Evolutionary conservation across 2,888 invertebrate genomes (phyloP).

Genomic region (Drosophila acutilabella): DNA sequence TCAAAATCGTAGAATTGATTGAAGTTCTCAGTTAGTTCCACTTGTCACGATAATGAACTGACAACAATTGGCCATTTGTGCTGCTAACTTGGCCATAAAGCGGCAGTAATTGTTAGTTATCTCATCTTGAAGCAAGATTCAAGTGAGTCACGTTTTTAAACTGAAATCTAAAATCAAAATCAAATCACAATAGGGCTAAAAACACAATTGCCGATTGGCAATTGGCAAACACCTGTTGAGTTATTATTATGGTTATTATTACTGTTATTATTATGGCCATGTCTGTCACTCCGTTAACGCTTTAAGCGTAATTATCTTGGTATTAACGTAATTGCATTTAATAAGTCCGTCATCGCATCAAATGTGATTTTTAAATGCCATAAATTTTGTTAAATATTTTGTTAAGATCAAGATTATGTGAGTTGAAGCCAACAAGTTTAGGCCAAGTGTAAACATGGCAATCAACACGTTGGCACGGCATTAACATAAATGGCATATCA

Average conservation of each 20-base stretch:
- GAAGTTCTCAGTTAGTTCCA: slow-evolving; percentile 20
- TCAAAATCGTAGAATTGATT: slow-evolving; percentile 54
- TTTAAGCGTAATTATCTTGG: slow-evolving; percentile 55
- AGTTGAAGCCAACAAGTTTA: neutral
- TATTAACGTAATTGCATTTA: slow-evolving; percentile 78
- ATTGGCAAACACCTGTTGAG: slow-evolving; percentile 50
- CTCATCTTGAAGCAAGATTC: slow-evolving; percentile 55
- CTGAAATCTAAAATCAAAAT: slow-evolving; percentile 16
- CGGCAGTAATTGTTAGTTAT: slow-evolving; percentile 17
- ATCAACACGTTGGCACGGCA: slow-evolving; percentile 36
- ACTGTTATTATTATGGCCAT: slow-evolving; percentile 41
- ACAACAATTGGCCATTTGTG: slow-evolving; percentile 64
- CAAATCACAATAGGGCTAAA: slow-evolving; percentile 39
- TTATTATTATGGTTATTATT: slow-evolving; percentile 32
- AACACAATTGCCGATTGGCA: slow-evolving; percentile 6
- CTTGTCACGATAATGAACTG: slow-evolving; percentile 45
- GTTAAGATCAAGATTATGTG: slow-evolving; percentile 33
- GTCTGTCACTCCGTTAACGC: slow-evolving; percentile 64
- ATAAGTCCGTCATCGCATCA: slow-evolving; percentile 52
- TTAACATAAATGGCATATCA: slow-evolving; percentile 79
- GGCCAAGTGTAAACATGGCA: slow-evolving; percentile 33
- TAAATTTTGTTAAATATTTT: slow-evolving; percentile 38
- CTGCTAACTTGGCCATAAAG: slow-evolving; percentile 19
- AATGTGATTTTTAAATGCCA: slow-evolving; percentile 23
- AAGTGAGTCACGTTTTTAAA: slow-evolving; percentile 52